Evolutionary conservation across 2,888 invertebrate species (phyloP).

Genomic region (Drosophila diplacantha): DNA sequence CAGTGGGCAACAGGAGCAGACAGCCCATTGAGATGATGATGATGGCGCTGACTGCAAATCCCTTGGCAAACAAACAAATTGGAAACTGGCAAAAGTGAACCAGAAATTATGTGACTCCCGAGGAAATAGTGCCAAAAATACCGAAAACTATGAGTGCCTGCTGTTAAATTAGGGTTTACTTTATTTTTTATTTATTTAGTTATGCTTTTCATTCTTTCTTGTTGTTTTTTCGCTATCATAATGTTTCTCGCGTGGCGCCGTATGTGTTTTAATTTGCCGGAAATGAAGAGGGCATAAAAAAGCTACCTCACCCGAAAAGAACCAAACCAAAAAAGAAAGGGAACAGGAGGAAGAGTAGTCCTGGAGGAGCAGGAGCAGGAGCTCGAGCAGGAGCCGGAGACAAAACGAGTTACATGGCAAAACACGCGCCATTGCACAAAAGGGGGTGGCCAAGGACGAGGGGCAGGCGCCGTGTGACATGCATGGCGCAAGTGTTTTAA

Average conservation of each 20-base stretch:
- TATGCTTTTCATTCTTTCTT: not conserved
- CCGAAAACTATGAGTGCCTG: conserved; percentile 4
- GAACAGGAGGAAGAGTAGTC: not conserved
- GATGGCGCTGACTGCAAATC: conserved; percentile 22
- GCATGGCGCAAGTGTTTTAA: conserved; percentile 57
- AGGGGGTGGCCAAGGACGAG: conserved; percentile 11
- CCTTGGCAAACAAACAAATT: conserved; percentile 37
- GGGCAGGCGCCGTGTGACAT: conserved; percentile 43
- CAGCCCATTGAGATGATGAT: conserved; percentile 32
- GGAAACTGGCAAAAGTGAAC: conserved; percentile 28
- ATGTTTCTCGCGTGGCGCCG: conserved; percentile 20
- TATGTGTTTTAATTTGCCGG: conserved; percentile 59
- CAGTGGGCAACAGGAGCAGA: conserved; percentile 5
- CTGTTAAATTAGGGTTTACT: conserved; percentile 21
- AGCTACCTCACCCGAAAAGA: conserved; percentile 14
- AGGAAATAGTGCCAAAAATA: conserved; percentile 9
- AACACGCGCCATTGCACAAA: conserved; percentile 56
- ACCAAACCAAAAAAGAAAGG: not conserved
- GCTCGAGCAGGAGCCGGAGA: conserved; percentile 21
- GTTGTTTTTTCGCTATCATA: conserved; percentile 6
- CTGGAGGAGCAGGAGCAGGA: conserved; percentile 1
- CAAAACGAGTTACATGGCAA: conserved; percentile 58
- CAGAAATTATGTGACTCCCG: conserved; percentile 51
- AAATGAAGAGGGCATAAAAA: conserved; percentile 46
- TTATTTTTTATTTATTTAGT: not conserved